phyloP scores from a whole-genome alignment of 2,113 vertebrate genomes.

The Uria lomvia region DNA sequence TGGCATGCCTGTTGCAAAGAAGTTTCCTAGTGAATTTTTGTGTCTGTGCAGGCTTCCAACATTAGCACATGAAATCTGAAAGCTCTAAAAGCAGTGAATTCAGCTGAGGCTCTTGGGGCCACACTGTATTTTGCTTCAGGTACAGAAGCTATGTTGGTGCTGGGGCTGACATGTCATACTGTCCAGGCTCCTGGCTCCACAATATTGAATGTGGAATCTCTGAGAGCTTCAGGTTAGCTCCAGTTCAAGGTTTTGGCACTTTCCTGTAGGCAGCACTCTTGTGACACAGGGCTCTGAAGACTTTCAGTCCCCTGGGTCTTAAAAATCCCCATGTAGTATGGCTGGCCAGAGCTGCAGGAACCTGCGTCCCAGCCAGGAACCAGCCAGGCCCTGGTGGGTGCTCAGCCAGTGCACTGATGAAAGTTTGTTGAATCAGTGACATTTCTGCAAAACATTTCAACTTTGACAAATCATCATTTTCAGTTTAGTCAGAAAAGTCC shows the following conservation, averaged over 20 bases:
- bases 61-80: accelerated
- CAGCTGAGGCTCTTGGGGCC: not conserved
- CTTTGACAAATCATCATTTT: not conserved
- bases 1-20: not conserved
- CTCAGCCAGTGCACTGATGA: not conserved
- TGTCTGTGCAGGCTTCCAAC: not conserved
- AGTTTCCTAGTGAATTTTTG: not conserved
- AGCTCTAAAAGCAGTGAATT: not conserved
- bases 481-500: not conserved
- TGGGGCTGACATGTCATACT: not conserved
- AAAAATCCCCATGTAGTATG: accelerated
- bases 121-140: not conserved
- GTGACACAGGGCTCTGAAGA: not conserved
- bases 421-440: not conserved
- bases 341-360: not conserved
- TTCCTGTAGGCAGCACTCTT: not conserved
- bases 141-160: not conserved
- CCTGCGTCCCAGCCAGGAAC: not conserved
- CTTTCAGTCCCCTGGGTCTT: not conserved
- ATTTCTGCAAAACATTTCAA: not conserved
- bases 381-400: not conserved
- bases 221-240: not conserved
- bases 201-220: not conserved
- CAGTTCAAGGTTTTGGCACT: not conserved
- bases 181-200: not conserved